Evolutionary conservation across 2,888 invertebrate species (phyloP), one percentile per base, ranked within the genome.

Genomic region (Polydesmus complanatus): DNA sequence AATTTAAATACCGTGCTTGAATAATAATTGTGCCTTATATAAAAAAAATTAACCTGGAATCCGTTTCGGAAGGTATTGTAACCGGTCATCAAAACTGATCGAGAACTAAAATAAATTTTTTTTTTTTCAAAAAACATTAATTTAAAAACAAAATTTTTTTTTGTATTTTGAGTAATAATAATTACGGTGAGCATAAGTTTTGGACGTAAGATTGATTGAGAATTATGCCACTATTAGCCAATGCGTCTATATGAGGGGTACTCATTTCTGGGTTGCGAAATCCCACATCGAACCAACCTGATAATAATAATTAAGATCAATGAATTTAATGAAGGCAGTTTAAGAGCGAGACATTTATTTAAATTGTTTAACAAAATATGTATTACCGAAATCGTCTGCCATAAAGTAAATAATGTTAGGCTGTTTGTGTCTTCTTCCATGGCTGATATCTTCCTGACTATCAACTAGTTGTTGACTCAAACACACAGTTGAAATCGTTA

Each of bases 151-250:
- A n/a, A n/a, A n/a, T n/a, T n/a, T n/a, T n/a, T n/a, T n/a, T n/a
- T n/a, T n/a, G n/a, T n/a, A n/a, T n/a, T n/a, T n/a, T n/a, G n/a
- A n/a, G n/a, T n/a, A n/a, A 37, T n/a, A 37, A 5, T 54, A 48
- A 21, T 68, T 66, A 75, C 74, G 75, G 74, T 55, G 74, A 72
- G 66, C 75, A 75, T 48, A 74, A 68, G 19, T 73, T 73, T 60
- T 72, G 72, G 8, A 74, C 74, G 63, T 75, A 75, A 5, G 73
- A 71, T 58, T 73, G 71, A 57, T 73, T 69, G 53, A 75, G 64
- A 27, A 73, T 70, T 2, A 73, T 70, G 0, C 74, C 73, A 63
- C 69, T 67, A 52, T 65, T 65, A 11, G 74, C 75, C 63, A 76
- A 66, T 55, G 68, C 66, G 52, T 73, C 70, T 25, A 77, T 67